Evolutionary conservation across 2,888 invertebrate genomes (phyloP).

Genomic region (Rotaria socialis): DNA sequence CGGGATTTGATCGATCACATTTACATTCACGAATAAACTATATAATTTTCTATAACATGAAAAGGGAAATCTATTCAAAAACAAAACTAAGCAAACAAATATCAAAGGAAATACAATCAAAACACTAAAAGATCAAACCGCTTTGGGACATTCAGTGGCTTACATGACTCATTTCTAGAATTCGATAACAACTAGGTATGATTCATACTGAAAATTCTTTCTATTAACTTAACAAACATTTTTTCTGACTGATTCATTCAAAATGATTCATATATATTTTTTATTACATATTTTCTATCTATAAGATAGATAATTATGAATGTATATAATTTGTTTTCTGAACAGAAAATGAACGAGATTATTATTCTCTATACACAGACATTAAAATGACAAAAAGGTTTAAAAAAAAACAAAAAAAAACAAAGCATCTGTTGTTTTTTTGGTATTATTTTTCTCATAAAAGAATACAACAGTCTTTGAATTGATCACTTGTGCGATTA

Average conservation of each 20-base stretch:
- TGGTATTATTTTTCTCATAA: not conserved
- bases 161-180: no score
- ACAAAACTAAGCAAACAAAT: no score
- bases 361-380: not conserved
- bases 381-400: not conserved
- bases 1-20: no score
- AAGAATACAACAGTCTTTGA: conserved; percentile 11
- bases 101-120: no score
- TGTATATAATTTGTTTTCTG: not conserved
- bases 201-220: not conserved
- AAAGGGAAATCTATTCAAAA: no score
- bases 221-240: not conserved
- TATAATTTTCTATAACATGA: no score
- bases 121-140: not conserved
- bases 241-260: not conserved
- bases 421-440: not conserved
- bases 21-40: no score
- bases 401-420: not conserved
- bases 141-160: not conserved
- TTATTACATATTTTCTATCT: not conserved
- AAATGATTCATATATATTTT: not conserved
- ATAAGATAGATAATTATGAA: not conserved
- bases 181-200: not conserved
- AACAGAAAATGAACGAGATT: not conserved
- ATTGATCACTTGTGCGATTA: no score